These are phyloP conservation scores for Magallana ariakensis DNA, from an alignment of 1,140 invertebrate species.

Conservation along the genomic window DNA sequence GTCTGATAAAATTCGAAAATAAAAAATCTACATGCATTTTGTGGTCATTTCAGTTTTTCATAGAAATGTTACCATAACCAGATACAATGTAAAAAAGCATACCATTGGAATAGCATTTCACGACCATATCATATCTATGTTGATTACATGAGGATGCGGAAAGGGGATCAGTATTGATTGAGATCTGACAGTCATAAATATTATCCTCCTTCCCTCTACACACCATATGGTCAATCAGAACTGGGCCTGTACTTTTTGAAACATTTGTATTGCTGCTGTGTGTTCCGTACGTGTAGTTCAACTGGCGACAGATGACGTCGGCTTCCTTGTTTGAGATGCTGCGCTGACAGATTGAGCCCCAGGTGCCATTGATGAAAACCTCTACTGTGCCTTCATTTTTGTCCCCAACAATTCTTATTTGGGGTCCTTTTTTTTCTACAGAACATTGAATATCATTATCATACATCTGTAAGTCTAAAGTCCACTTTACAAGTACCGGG, in stretches of 20 bases:
- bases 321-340: conserved; percentile 61
- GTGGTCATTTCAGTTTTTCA: neutral
- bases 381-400: conserved; percentile 65
- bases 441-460: conserved; percentile 71
- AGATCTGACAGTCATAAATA: conserved; percentile 84
- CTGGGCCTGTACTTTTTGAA: conserved; percentile 81
- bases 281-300: conserved; percentile 63
- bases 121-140: conserved; percentile 87
- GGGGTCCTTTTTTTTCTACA: conserved; percentile 85
- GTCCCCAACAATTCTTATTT: conserved; percentile 82
- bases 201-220: conserved; percentile 86
- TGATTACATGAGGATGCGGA: conserved; percentile 82
- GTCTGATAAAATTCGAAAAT: neutral
- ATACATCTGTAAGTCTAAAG: too few relatives aligned
- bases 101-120: conserved; percentile 81
- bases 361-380: conserved; percentile 69
- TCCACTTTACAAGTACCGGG: too few relatives aligned
- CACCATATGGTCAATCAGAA: conserved; percentile 87
- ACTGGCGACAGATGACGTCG: conserved; percentile 66
- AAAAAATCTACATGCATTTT: neutral
- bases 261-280: conserved; percentile 45
- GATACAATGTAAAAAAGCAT: neutral
- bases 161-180: conserved; percentile 82
- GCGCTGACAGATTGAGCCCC: conserved; percentile 69
- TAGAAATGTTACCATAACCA: neutral